Percentiles rank a stretch among this genome's conserved stretches.
Evolutionary conservation across 2,797 vertebrate species (phyloP).

Genomic region (Channallabes apus): DNA sequence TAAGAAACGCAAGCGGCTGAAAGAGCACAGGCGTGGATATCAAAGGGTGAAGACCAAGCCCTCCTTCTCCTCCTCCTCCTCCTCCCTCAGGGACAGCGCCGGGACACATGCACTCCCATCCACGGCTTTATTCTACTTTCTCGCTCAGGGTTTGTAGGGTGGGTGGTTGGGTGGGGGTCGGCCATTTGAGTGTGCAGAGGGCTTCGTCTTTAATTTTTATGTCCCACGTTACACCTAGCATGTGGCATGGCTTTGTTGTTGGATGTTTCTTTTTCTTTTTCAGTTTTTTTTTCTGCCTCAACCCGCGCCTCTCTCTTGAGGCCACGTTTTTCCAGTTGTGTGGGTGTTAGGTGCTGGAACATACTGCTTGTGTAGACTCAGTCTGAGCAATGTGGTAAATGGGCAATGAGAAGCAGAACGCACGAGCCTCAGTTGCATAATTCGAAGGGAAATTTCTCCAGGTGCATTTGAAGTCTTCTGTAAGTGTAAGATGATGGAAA

Average conservation of each 20-base stretch:
- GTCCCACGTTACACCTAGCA: slow-evolving; percentile 66
- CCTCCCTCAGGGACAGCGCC: slow-evolving; percentile 68
- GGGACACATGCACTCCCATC: slow-evolving; percentile 77
- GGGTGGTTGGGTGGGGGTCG: not conserved
- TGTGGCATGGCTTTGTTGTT: slow-evolving; percentile 55
- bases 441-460: slow-evolving; percentile 53
- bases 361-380: slow-evolving; percentile 44
- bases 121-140: slow-evolving; percentile 73
- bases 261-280: not conserved
- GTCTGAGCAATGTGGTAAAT: slow-evolving; percentile 38
- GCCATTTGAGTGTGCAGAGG: slow-evolving; percentile 39
- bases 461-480: slow-evolving; percentile 39
- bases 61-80: slow-evolving; percentile 46
- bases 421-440: slow-evolving; percentile 30
- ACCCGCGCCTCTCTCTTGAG: slow-evolving; percentile 62
- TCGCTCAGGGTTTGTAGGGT: slow-evolving; percentile 58
- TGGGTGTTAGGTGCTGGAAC: slow-evolving; percentile 58
- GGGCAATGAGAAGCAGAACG: slow-evolving; percentile 16
- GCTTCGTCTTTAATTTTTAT: slow-evolving; percentile 61
- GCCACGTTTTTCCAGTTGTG: slow-evolving; percentile 42
- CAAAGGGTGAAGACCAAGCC: slow-evolving; percentile 75
- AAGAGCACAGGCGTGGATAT: slow-evolving; percentile 80
- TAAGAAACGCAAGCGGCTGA: slow-evolving; percentile 76
- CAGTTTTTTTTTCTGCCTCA: slow-evolving; percentile 41
- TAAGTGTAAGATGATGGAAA: slow-evolving; percentile 21